Evolutionary conservation across 2,888 invertebrate genomes (phyloP).

Genomic region (Aspidiotus destructor): DNA sequence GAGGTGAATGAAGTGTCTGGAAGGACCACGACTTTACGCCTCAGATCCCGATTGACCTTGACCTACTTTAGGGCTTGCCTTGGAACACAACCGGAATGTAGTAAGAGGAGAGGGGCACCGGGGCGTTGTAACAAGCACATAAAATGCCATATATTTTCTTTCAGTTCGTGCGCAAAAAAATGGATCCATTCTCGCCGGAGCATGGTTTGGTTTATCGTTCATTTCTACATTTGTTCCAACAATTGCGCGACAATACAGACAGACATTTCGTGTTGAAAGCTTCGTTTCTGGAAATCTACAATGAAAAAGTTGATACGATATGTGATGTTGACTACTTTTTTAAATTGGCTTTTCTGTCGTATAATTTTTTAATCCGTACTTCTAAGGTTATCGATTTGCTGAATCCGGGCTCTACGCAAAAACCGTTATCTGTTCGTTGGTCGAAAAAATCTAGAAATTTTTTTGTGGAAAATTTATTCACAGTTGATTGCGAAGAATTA

Average conservation of each 20-base stretch:
- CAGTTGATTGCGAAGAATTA: conserved; percentile 84
- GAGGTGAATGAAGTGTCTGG: too few species aligned
- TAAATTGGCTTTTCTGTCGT: too few species aligned
- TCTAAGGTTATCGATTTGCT: conserved; percentile 81
- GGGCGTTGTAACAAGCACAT: too few species aligned
- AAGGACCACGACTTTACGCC: too few species aligned
- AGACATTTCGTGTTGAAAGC: conserved; percentile 78
- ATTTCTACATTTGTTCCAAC: conserved; percentile 77
- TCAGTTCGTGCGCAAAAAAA: conserved; percentile 51
- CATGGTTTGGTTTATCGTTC: conserved; percentile 85
- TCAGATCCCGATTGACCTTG: too few species aligned
- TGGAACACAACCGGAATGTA: too few species aligned
- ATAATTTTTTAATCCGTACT: neutral
- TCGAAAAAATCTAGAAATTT: conserved; percentile 85
- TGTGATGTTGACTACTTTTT: too few species aligned
- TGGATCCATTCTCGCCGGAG: conserved; percentile 58
- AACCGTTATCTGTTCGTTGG: conserved; percentile 84
- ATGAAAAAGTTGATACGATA: conserved; percentile 69
- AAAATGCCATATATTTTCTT: conserved; percentile 28
- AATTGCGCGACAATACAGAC: conserved; percentile 65
- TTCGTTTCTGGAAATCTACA: conserved; percentile 91
- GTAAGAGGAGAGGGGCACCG: too few species aligned
- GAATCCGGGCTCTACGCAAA: conserved; percentile 71
- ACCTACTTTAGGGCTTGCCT: too few species aligned
- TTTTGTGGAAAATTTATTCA: conserved; percentile 93